Evolutionary conservation across 1,140 invertebrate species (phyloP), one percentile per base, ranked within the genome.

Genomic region (Wiebesia pumilae): DNA sequence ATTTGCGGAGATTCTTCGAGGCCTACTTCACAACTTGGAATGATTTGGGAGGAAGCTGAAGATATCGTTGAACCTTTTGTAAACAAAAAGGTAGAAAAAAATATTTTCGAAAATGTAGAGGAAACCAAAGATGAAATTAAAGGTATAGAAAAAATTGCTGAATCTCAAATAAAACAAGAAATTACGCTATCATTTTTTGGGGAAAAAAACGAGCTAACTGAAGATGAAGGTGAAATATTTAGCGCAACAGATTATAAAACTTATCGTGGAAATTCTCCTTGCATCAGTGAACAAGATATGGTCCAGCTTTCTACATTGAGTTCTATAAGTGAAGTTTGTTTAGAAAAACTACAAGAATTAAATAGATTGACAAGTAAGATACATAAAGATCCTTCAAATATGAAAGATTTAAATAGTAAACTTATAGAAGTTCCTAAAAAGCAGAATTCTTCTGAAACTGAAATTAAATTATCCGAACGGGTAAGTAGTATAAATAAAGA

Each of bases 171-270:
- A 65, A 94, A 90, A 90, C 95, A 81, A 92, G 95, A 90, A 67
- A 90, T 90, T 14, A 89, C 87, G 87, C 93, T 95, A 91, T 94
- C 88, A 88, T 94, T 91, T 89, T 87, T 90, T 88, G 75, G 93
- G 91, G 94, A 91, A 10, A 88, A 91, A 67, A 90, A 92, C 10
- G 91, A 92, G 19, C 91, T 91, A 9, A 90, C 92, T 51, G 94
- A 95, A 79, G 95, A 95, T 86, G 92, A 93, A 77, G 94, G 95
- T 82, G 96, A 97, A 93, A 95, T 97, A 51, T 97, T 96, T 91
- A 97, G 96, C 91, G 95, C 96, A 12, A 94, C 95, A 81, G 97
- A 97, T 92, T 97, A 97, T 89, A 97, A 97, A 92, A 96, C 96
- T 91, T 97, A 97, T 89, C 93, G 96, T 87, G 96, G 96, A 58